Percentiles rank a stretch among this genome's conserved stretches.
These are phyloP conservation scores for Numida meleagris DNA, from an alignment of 2,113 vertebrate genomes.

Conservation along the genomic window DNA sequence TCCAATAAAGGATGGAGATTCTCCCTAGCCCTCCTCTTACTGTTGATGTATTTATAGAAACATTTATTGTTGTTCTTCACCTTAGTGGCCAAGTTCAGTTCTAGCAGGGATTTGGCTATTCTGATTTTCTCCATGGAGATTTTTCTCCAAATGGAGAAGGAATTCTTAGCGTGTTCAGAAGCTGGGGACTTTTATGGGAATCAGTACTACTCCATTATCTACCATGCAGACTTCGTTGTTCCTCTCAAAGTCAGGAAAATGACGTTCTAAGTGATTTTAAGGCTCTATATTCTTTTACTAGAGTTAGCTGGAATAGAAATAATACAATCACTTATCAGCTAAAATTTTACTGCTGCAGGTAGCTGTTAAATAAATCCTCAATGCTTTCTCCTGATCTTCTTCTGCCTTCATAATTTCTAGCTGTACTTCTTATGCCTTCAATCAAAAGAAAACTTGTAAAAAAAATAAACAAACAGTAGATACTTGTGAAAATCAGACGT, in stretches of 20 bases:
- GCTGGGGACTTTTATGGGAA: background rate
- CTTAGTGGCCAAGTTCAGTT: too few species aligned
- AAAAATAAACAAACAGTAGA: background rate
- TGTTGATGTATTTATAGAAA: too few species aligned
- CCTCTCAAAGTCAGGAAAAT: background rate
- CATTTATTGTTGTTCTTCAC: too few species aligned
- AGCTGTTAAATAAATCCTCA: background rate
- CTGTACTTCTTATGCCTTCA: background rate
- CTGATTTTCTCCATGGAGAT: too few species aligned
- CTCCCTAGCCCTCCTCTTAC: too few species aligned
- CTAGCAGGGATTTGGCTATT: too few species aligned
- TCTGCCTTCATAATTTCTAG: background rate
- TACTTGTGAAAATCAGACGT: background rate
- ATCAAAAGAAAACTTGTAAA: background rate
- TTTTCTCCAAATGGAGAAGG: background rate
- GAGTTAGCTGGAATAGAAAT: background rate
- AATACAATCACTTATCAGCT: background rate
- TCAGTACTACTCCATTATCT: background rate
- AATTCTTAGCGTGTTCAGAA: background rate
- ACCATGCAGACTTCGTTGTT: background rate
- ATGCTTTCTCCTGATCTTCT: background rate
- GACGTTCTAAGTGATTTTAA: background rate
- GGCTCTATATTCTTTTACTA: background rate
- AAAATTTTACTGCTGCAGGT: background rate
- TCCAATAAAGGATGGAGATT: too few species aligned